Percentiles rank a stretch among this genome's conserved stretches.
These are phyloP conservation scores for Rhinichthys klamathensis DNA, from an alignment of 2,113 vertebrate species.

Conservation along the genomic window DNA sequence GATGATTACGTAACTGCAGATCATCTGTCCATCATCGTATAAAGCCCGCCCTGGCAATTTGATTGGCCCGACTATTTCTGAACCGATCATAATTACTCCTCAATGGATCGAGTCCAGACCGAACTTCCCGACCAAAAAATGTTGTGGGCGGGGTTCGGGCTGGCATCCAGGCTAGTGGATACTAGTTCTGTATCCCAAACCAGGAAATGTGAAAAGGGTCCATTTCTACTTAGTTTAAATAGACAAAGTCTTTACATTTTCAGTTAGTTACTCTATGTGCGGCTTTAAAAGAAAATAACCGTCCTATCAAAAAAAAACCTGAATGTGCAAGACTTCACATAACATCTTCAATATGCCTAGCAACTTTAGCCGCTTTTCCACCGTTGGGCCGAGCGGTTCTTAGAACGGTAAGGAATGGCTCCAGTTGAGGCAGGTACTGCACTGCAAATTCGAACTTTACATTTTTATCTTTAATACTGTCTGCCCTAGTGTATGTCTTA, in stretches of 20 bases:
- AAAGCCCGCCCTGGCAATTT: too few relatives aligned
- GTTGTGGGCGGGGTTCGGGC: too few relatives aligned
- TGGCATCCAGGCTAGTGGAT: too few relatives aligned
- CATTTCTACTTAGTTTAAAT: neutral
- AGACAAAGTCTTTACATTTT: neutral
- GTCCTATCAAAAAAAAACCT: neutral
- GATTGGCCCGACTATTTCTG: too few relatives aligned
- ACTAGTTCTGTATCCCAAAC: neutral
- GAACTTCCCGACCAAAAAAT: too few relatives aligned
- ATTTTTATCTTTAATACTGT: slow-evolving; percentile 3
- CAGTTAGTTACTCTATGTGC: neutral
- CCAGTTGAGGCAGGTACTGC: too few relatives aligned
- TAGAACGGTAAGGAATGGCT: too few relatives aligned
- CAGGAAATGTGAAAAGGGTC: neutral
- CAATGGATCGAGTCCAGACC: too few relatives aligned
- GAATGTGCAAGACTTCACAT: neutral
- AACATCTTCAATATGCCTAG: neutral
- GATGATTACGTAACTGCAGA: too few relatives aligned
- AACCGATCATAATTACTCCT: too few relatives aligned
- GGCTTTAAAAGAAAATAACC: neutral
- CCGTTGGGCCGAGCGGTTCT: too few relatives aligned
- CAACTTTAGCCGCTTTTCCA: neutral
- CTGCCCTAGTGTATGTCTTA: slow-evolving; percentile 54
- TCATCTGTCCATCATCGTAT: too few relatives aligned
- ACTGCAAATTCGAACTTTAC: neutral